Base-by-base conservation (phyloP, 2,888 invertebrate genomes). In the Artemia sinica region DNA sequence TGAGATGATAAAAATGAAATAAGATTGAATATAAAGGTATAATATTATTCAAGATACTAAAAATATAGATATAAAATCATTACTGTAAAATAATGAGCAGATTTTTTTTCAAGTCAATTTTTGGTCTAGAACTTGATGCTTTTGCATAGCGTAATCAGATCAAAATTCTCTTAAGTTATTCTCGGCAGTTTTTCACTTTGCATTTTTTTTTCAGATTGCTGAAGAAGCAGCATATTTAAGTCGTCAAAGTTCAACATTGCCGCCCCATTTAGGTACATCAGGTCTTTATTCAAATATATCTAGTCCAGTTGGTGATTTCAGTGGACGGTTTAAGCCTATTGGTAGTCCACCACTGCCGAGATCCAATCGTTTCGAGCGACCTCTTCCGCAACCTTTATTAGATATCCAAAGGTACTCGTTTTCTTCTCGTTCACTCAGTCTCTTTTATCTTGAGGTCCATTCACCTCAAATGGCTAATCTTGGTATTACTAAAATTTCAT, bases 291-390 rank as follows among this genome's bases (percentile, higher is more conserved):
- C 63, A 8, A 58, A 11, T 58, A 28, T 28, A n/a, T 58, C 63
- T 58, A 58, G 63, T 58, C 63, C 63, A 18, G 28, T 58, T 58
- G 28, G 63, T 58, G 63, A 58, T 58, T 18, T 58, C 14, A 58
- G 63, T 58, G 63, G 11, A 28, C 63, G 63, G 10, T 58, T 58
- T 58, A 58, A 28, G 63, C 63, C 63, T n/a, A 58, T 58, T 28
- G 63, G 63, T 9, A 58, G 63, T 9, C 63, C 63, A 58, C 63
- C 63, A 10, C 63, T 58, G 63, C 63, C 63, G 63, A 58, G 63
- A 28, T 58, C 63, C 14, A 58, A 58, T 58, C n/a, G 63, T 18
- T 58, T 58, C 2, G 63, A 58, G 14, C 63, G 63, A 58, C 63
- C 63, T 28, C 63, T 58, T n/a, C 63, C 63, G 10, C 63, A 58